phyloP scores from a whole-genome alignment of 2,888 invertebrate species.

The Phortica okadai region DNA sequence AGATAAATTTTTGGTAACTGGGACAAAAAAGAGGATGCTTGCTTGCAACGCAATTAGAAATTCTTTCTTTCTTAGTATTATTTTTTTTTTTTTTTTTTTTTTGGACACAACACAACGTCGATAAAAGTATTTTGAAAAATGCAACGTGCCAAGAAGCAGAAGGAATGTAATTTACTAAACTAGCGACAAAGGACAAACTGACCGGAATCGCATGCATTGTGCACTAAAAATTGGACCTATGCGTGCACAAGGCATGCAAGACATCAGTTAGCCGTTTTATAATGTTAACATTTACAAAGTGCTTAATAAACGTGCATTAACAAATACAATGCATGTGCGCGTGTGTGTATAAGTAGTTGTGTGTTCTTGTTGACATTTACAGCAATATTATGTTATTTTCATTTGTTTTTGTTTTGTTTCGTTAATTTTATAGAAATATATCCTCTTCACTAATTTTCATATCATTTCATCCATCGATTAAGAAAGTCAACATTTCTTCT shows the following conservation, averaged over 20 bases:
- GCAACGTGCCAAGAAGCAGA: neutral
- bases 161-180: slow-evolving; percentile 14
- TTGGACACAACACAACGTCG: neutral
- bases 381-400: slow-evolving; percentile 21
- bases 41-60: neutral
- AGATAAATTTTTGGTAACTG: slow-evolving; percentile 21
- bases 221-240: slow-evolving; percentile 60
- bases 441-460: neutral
- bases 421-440: neutral
- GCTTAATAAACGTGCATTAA: slow-evolving; percentile 40
- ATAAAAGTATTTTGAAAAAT: neutral
- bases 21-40: slow-evolving; percentile 27
- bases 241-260: slow-evolving; percentile 59
- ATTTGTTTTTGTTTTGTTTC: neutral
- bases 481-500: neutral
- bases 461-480: neutral
- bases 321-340: slow-evolving; percentile 31
- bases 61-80: neutral
- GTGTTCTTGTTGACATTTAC: slow-evolving; percentile 45
- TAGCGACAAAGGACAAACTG: slow-evolving; percentile 46
- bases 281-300: slow-evolving; percentile 49
- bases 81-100: neutral
- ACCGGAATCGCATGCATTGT: slow-evolving; percentile 56
- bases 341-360: slow-evolving; percentile 27
- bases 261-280: slow-evolving; percentile 48